Evolutionary conservation across 2,797 vertebrate genomes (phyloP).

Genomic region (Pseudochromis fuscus): DNA sequence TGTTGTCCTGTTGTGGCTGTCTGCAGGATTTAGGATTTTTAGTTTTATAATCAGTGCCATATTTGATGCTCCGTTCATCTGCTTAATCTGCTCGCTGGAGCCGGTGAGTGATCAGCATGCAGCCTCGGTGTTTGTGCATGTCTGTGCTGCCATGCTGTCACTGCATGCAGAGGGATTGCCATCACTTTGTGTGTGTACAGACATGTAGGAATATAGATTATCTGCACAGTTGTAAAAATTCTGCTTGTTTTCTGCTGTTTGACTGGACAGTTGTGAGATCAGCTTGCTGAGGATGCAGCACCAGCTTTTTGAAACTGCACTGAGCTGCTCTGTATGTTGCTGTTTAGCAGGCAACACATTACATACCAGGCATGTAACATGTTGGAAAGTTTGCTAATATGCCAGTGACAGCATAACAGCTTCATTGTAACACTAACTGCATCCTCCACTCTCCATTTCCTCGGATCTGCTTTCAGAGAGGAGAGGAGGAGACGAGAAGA

Average conservation of each 20-base stretch:
- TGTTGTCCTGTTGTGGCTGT: slow-evolving; percentile 50
- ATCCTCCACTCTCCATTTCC: slow-evolving; percentile 14
- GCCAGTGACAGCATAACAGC: slow-evolving; percentile 9
- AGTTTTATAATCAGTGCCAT: slow-evolving; percentile 36
- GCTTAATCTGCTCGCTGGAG: slow-evolving; percentile 11
- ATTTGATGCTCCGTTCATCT: slow-evolving; percentile 45
- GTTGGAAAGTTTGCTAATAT: background rate
- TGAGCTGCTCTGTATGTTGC: background rate
- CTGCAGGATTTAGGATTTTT: slow-evolving; percentile 43
- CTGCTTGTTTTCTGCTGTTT: background rate
- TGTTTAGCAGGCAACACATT: background rate
- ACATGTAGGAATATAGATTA: background rate
- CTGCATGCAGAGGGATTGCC: background rate
- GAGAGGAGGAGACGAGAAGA: slow-evolving; percentile 1
- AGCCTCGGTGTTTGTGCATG: background rate
- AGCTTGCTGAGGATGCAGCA: background rate
- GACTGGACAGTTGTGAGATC: too few species aligned
- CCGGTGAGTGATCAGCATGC: slow-evolving; percentile 44
- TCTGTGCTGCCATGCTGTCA: background rate
- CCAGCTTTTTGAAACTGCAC: background rate
- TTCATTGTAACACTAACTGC: slow-evolving; percentile 10
- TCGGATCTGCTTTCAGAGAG: slow-evolving; percentile 19
- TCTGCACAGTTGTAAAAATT: background rate
- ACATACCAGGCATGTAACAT: slow-evolving; percentile 2
- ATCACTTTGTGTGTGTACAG: background rate